Percentiles rank a stretch among this genome's conserved stretches.
These are phyloP conservation scores for Oreohelix idahoensis DNA, from an alignment of 1,140 invertebrate genomes.

Conservation along the genomic window DNA sequence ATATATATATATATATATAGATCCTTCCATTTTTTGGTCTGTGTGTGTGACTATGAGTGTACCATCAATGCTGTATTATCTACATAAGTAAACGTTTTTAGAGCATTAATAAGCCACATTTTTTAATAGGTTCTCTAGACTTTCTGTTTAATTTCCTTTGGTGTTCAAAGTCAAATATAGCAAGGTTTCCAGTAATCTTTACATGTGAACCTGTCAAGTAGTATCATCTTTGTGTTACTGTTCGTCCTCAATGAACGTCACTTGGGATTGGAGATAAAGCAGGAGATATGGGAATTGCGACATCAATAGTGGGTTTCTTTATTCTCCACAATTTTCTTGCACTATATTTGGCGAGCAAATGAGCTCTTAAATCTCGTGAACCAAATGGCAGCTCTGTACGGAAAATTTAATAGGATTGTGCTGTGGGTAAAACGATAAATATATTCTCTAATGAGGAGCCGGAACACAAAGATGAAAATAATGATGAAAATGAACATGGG, in stretches of 20 bases:
- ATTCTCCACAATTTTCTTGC: background rate
- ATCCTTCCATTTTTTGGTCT: too few relatives aligned
- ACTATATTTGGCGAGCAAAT: conserved; percentile 6
- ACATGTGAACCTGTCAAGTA: too few relatives aligned
- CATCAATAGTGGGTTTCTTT: background rate
- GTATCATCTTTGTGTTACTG: background rate
- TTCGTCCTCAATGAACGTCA: background rate
- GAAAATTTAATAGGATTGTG: background rate
- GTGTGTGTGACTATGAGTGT: conserved; percentile 25
- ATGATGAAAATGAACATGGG: background rate
- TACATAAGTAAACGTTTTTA: too few relatives aligned
- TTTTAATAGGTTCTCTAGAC: too few relatives aligned
- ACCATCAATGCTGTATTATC: background rate
- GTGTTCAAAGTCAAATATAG: too few relatives aligned
- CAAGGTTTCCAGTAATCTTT: too few relatives aligned
- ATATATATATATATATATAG: too few relatives aligned
- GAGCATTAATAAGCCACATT: too few relatives aligned
- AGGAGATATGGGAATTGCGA: background rate
- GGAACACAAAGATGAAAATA: background rate
- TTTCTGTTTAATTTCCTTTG: too few relatives aligned
- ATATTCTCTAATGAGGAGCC: background rate
- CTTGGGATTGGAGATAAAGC: background rate
- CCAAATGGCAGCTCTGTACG: background rate
- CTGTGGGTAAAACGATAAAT: background rate
- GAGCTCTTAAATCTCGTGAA: background rate